Evolutionary conservation across 2,113 vertebrate species (phyloP), one percentile per base, ranked within the genome.

Genomic region (Ivindomyrus marchei): DNA sequence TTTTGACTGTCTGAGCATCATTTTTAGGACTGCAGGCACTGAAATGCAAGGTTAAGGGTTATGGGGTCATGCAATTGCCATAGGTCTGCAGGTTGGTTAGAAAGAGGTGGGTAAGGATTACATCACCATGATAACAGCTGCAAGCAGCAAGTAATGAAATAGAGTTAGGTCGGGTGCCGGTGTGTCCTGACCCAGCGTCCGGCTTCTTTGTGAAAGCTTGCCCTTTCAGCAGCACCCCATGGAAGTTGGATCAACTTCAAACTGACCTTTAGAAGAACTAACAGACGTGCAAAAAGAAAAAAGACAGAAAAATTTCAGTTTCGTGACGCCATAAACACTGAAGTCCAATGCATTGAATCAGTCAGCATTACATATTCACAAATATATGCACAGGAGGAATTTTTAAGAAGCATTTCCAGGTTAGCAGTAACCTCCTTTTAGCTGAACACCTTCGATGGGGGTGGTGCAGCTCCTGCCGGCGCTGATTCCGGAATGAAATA

Each of bases 191-290:
- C 70, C 87, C 52, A 13, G 52, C 5, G 39, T 27, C 39, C 66
- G 53, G 53, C 53, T 45, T 83, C 91, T 91, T 88, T 53, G 49
- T 91, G 90, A 91, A 85, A 85, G 74, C 87, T 88, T 93, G 90
- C 90, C 92, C 92, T 93, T 93, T 93, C 89, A 92, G 88, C 90
- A 89, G 80, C 85, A 74, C 90, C 88, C 58, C 74, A 24, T 90
- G 89, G 89, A 90, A 87, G 90, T 58, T 70, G 56, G 88, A 92
- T 91, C 91, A 93, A 80, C 92, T 89, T 83, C 56, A 88, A 87
- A 88, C 19, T 92, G 92, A 93, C 92, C 91, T 93, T 93, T 92
- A 88, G 89, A 24, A 86, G 66, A 91, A 86, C 58, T 84, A 45
- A 87, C 85, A 47, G 66, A 47, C 88, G 80, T 21, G 88, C 66